These are phyloP conservation scores for Orycteropus afer DNA, from an alignment of 2,113 vertebrate species.

Conservation along the genomic window DNA sequence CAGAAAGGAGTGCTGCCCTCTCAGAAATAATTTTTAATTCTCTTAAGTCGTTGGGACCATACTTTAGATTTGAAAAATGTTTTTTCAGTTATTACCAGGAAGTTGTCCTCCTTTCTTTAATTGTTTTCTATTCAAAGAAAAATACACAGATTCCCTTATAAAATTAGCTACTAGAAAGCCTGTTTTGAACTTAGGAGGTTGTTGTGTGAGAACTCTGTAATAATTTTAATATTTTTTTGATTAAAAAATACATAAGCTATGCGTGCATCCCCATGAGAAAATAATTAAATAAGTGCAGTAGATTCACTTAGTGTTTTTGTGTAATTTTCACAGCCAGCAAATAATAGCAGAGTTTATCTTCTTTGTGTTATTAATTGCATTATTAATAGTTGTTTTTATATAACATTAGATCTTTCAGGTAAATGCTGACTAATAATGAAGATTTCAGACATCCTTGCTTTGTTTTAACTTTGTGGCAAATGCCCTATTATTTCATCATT, in stretches of 20 bases:
- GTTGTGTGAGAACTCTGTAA: neutral
- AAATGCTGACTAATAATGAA: neutral
- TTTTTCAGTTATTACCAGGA: neutral
- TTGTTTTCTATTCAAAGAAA: neutral
- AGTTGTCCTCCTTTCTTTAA: constrained; percentile 17
- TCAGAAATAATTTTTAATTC: neutral
- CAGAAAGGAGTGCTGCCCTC: neutral
- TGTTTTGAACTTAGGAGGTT: neutral
- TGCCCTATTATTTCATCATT: neutral
- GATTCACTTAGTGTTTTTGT: neutral
- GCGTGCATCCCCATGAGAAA: neutral
- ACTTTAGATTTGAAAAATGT: neutral
- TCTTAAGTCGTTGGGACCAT: neutral
- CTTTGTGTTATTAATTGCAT: neutral
- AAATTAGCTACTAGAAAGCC: neutral
- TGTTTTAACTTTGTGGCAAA: neutral
- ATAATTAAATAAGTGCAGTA: neutral
- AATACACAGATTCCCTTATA: neutral
- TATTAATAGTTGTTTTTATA: neutral
- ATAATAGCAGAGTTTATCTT: neutral
- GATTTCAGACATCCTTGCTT: neutral
- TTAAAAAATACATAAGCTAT: neutral
- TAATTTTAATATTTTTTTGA: neutral
- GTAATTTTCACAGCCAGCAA: neutral
- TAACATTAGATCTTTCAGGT: neutral